A percentile compares a stretch with the other conserved stretches of the same genome.
phyloP scores from a whole-genome alignment of 2,888 invertebrate genomes.

The Hesperia comma region DNA sequence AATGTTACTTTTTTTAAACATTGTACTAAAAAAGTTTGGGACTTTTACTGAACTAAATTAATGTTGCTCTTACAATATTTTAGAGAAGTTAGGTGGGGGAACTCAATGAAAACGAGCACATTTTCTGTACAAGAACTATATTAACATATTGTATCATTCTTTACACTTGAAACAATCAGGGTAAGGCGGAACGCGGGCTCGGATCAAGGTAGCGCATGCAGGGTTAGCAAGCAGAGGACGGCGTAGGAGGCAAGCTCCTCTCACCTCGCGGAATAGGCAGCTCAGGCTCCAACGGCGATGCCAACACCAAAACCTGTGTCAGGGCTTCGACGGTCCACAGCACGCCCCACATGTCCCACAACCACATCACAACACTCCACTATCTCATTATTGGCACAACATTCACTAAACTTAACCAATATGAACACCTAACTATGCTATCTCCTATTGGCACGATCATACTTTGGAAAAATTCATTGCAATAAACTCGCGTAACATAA shows the following conservation, averaged over 20 bases:
- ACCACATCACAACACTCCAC: slow-evolving; percentile 83
- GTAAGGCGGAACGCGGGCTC: slow-evolving; percentile 19
- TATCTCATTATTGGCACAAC: slow-evolving; percentile 84
- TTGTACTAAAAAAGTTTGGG: too few relatives aligned
- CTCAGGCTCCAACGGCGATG: slow-evolving; percentile 75
- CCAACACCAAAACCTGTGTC: slow-evolving; percentile 67
- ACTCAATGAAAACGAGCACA: slow-evolving; percentile 15
- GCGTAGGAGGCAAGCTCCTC: slow-evolving; percentile 74
- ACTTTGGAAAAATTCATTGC: slow-evolving; percentile 76
- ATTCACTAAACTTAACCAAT: slow-evolving; percentile 81
- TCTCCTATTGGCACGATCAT: slow-evolving; percentile 81
- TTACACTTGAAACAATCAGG: slow-evolving; percentile 5
- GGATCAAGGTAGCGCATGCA: slow-evolving; percentile 56
- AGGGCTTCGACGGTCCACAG: slow-evolving; percentile 74
- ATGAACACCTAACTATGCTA: slow-evolving; percentile 80
- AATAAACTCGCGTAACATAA: slow-evolving; percentile 56
- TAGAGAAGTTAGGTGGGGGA: not conserved
- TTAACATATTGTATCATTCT: slow-evolving; percentile 9
- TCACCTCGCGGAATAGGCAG: slow-evolving; percentile 73
- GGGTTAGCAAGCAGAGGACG: slow-evolving; percentile 48
- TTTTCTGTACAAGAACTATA: slow-evolving; percentile 7
- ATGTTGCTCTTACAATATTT: not conserved
- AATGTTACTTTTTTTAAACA: too few relatives aligned
- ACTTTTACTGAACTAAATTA: too few relatives aligned
- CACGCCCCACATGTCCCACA: slow-evolving; percentile 82